phyloP scores from a whole-genome alignment of 2,888 invertebrate species.

The Philonicus albiceps region DNA sequence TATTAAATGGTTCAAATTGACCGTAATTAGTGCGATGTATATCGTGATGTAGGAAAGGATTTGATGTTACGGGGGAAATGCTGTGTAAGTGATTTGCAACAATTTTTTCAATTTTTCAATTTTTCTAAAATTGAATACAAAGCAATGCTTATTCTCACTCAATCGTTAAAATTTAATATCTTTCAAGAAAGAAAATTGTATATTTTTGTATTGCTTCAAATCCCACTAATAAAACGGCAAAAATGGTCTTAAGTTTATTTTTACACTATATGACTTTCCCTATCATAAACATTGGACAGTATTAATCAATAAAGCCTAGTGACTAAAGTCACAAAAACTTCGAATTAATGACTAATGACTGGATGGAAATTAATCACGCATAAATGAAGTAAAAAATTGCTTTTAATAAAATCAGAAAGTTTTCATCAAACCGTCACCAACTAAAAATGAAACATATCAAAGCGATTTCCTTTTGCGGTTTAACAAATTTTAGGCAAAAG shows the following conservation, averaged over 20 bases:
- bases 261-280: background rate
- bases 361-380: background rate
- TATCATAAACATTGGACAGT: background rate
- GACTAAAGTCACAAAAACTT: background rate
- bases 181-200: background rate
- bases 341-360: background rate
- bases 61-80: no score
- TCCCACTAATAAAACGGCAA: background rate
- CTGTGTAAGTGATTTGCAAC: no score
- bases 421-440: background rate
- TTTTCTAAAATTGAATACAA: no score
- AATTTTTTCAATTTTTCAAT: no score
- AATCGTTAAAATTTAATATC: background rate
- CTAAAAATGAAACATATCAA: background rate
- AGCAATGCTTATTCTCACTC: background rate
- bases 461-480: background rate
- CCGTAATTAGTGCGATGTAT: no score
- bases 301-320: background rate
- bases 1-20: no score
- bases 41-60: no score
- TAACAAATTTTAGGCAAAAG: background rate
- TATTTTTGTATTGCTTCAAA: background rate
- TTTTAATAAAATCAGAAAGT: background rate
- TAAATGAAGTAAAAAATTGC: background rate
- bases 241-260: background rate